A percentile compares a stretch with the other conserved stretches of the same genome.
phyloP scores from a whole-genome alignment of 2,888 invertebrate genomes.

The Catonia carolina region DNA sequence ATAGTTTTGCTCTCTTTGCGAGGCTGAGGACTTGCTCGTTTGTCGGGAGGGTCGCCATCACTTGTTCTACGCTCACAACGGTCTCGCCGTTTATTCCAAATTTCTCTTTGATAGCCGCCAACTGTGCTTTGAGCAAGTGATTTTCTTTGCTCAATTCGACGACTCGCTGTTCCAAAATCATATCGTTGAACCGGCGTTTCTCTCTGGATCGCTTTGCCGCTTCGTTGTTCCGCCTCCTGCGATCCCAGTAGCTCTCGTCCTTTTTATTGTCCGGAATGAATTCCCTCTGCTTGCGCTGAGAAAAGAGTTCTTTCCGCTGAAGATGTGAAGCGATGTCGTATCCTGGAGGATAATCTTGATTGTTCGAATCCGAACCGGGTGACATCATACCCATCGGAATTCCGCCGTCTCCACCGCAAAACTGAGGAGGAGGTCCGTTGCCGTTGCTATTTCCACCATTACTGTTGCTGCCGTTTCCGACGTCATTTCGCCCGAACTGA shows the following conservation, averaged over 20 bases:
- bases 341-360: slow-evolving; percentile 43
- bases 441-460: slow-evolving; percentile 20
- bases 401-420: slow-evolving; percentile 1
- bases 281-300: slow-evolving; percentile 88
- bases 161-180: slow-evolving; percentile 91
- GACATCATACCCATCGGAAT: slow-evolving; percentile 39
- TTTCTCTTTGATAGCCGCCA: slow-evolving; percentile 88
- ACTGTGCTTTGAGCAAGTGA: slow-evolving; percentile 84
- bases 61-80: slow-evolving; percentile 81
- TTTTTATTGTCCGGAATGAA: slow-evolving; percentile 96
- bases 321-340: slow-evolving; percentile 47
- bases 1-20: slow-evolving; percentile 62
- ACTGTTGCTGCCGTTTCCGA: slow-evolving; percentile 26
- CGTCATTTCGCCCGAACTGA: slow-evolving; percentile 26
- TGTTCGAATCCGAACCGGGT: slow-evolving; percentile 39
- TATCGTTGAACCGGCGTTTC: slow-evolving; percentile 91
- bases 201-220: slow-evolving; percentile 96
- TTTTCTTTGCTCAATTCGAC: slow-evolving; percentile 93
- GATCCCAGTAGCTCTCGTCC: slow-evolving; percentile 96
- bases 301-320: slow-evolving; percentile 75
- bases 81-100: slow-evolving; percentile 84
- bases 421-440: slow-evolving; percentile 7
- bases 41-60: slow-evolving; percentile 75
- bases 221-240: slow-evolving; percentile 91
- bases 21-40: slow-evolving; percentile 79